Evolutionary conservation across 2,888 invertebrate genomes (phyloP), one percentile per base, ranked within the genome.

Genomic region (Pammene fasciana): DNA sequence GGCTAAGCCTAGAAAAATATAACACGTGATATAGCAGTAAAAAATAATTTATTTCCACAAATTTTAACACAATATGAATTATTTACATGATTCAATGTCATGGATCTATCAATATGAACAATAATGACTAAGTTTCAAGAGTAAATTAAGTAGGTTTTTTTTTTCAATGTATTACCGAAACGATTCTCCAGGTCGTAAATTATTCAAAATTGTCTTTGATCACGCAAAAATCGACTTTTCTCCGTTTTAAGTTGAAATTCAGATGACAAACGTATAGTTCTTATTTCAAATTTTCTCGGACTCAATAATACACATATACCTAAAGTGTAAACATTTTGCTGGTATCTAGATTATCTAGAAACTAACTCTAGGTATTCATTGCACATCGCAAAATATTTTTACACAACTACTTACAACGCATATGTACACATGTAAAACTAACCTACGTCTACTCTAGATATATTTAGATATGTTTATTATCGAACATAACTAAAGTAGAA

Each of bases 21-120:
- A 16, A 50, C 26, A n/a, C 36, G 3, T 41, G 13, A 5, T 3
- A 26, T 36, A 61, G 61, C 11, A 60, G 67, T 55, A 72, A 73
- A 52, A 72, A 84, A 84, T 83, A 82, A 84, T 83, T 85, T 84
- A 83, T 80, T 82, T 67, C 74, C 73, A 76, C 72, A 74, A 57
- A 43, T 71, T 76, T 76, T 77, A 78, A 76, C 81, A 82, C 76
- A 83, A 76, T 54, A 60, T 65, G 13, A 50, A 45, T 59, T 86
- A 86, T 86, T 86, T 86, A 86, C 86, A 86, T 80, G 82, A 75
- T 68, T 79, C 75, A 76, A 65, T 65, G 70, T 70, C 65, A 60
- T 70, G 70, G 65, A 45, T 65, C 34, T 65, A 62, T 52, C n/a
- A 68, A 57, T 70, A 65, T 70, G 65, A 70, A 70, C 65, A 67